These are phyloP conservation scores for Dexiosoma caninum DNA, from an alignment of 2,888 invertebrate genomes.

Conservation along the genomic window DNA sequence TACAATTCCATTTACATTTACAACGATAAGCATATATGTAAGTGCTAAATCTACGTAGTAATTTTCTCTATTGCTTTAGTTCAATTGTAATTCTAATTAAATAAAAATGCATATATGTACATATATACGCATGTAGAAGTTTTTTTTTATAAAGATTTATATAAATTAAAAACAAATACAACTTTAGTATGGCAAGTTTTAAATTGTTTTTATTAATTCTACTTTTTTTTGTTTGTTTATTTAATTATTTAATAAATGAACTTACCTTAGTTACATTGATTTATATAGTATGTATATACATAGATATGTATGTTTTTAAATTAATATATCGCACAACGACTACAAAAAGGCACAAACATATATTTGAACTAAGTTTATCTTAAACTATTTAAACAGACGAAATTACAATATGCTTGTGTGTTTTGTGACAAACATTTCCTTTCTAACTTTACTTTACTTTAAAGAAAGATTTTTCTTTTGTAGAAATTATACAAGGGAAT, in stretches of 20 bases:
- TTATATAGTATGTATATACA: too few species aligned
- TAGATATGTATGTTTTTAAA: neutral
- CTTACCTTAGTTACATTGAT: conserved; percentile 36
- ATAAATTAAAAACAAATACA: conserved; percentile 49
- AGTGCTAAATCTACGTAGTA: too few species aligned
- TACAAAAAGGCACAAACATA: conserved; percentile 45
- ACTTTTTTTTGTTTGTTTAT: too few species aligned
- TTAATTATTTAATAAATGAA: conserved; percentile 8
- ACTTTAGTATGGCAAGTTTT: conserved; percentile 59
- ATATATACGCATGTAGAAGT: too few species aligned
- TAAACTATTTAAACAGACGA: neutral
- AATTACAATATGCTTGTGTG: neutral
- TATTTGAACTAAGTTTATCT: conserved; percentile 37
- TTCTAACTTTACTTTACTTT: too few species aligned
- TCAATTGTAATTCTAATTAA: too few species aligned
- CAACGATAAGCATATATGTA: too few species aligned
- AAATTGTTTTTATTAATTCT: conserved; percentile 44
- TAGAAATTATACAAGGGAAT: too few species aligned
- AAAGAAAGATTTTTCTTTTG: too few species aligned
- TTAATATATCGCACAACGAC: conserved; percentile 26
- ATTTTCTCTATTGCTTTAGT: too few species aligned
- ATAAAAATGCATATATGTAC: too few species aligned
- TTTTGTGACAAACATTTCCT: neutral
- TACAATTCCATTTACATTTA: conserved; percentile 47
- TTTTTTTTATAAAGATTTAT: too few species aligned